Percentiles rank a stretch among this genome's conserved stretches.
Conservation (phyloP, 2,113 vertebrate species). For the Lampris incognitus region DNA sequence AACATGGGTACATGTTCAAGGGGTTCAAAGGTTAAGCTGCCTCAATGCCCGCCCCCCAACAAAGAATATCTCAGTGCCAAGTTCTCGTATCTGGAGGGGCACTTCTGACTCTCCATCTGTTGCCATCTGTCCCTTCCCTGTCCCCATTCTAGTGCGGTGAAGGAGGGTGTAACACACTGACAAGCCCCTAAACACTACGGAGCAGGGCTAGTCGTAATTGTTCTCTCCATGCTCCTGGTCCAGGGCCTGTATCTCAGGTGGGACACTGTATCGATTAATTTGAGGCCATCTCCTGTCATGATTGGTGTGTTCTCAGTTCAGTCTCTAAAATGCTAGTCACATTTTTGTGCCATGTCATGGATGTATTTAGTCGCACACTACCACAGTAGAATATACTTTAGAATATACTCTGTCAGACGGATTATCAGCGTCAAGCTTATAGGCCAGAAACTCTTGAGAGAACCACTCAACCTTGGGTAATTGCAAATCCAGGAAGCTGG, state of each 20-base stretch:
- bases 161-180: constrained; percentile 46
- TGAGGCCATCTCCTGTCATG: constrained; percentile 18
- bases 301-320: not conserved
- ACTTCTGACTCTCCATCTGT: constrained; percentile 82
- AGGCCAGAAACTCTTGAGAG: constrained; percentile 50
- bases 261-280: constrained; percentile 32
- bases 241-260: constrained; percentile 40
- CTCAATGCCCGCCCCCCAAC: constrained; percentile 70
- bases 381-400: constrained; percentile 29
- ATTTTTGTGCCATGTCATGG: not conserved
- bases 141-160: constrained; percentile 68
- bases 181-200: constrained; percentile 55
- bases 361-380: too few relatives aligned
- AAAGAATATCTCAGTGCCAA: constrained; percentile 74
- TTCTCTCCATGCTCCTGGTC: constrained; percentile 64
- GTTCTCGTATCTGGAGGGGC: constrained; percentile 77
- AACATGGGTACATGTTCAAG: constrained; percentile 45
- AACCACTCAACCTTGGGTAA: constrained; percentile 63
- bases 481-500: constrained; percentile 51
- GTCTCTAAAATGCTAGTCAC: not conserved
- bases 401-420: constrained; percentile 53
- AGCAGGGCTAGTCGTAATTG: constrained; percentile 58
- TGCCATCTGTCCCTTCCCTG: constrained; percentile 79
- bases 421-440: constrained; percentile 49
- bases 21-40: constrained; percentile 76